Evolutionary conservation across 2,797 vertebrate species (phyloP), one percentile per base, ranked within the genome.

Genomic region (Petrocephalus sullivani): DNA sequence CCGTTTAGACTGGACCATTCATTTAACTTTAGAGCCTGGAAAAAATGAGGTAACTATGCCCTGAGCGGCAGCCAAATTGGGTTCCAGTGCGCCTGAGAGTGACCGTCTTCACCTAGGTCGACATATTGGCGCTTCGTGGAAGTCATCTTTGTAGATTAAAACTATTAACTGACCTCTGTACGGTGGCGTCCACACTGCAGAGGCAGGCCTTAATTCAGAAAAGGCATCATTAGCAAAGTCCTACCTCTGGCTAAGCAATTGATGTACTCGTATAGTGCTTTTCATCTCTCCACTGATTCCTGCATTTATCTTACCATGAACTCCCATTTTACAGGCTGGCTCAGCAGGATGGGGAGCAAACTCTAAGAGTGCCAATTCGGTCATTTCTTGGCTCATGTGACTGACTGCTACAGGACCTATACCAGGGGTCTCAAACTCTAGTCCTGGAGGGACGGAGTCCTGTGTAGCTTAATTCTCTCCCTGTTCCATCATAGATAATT

Each of bases 121-220:
- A 78, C 33, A 37, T 78, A 37, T n/a, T n/a, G 33, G 71, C 71
- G 64, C 28, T 71, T 12, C 33, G 64, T 12, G 71, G 41, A 78
- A 78, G 71, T 78, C 71, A 78, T 78, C 71, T 78, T 78, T 49
- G 71, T 78, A 78, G 71, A 41, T 78, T 78, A 78, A 78, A 78
- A 41, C 71, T 46, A 78, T 78, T 78, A 49, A 19, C 71, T 78
- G 71, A n/a, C 19, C 41, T 78, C 37, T 0, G 71, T 46, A n/a
- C 19, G 37, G 37, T 37, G 5, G 4, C 37, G 37, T 46, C 37
- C 1, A 37, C 41, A 49, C 71, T 41, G 71, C 37, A 49, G 71
- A 14, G 33, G 19, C 71, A n/a, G n/a, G 16, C 71, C 41, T 78
- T 49, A 46, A 78, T 78, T 78, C 71, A 78, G 71, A 78, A 78